phyloP scores from a whole-genome alignment of 2,888 invertebrate species.

The Mythimna lalbum region DNA sequence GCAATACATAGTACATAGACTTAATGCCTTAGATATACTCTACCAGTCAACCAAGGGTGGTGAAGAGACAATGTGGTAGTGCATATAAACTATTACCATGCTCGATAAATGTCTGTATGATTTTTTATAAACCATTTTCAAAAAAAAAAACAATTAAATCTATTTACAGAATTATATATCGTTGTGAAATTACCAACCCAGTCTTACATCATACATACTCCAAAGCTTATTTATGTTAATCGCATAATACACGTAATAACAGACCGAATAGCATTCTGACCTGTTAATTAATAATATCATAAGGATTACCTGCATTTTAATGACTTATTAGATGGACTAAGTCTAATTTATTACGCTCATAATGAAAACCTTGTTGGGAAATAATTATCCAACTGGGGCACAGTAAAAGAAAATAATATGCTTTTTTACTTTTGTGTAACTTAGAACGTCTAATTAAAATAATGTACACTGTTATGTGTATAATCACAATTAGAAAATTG shows the following conservation, averaged over 20 bases:
- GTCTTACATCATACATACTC: background rate
- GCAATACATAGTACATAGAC: too few relatives aligned
- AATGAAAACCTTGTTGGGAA: slow-evolving; percentile 24
- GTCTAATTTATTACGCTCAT: slow-evolving; percentile 50
- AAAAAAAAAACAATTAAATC: too few relatives aligned
- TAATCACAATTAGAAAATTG: too few relatives aligned
- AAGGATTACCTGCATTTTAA: slow-evolving; percentile 26
- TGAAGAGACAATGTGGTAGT: too few relatives aligned
- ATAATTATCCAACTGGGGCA: slow-evolving; percentile 20
- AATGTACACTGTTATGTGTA: too few relatives aligned
- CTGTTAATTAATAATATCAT: slow-evolving; percentile 33
- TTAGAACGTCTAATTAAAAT: too few relatives aligned
- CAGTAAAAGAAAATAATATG: slow-evolving; percentile 13
- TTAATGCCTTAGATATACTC: too few relatives aligned
- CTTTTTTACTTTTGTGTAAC: background rate
- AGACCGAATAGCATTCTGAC: slow-evolving; percentile 5
- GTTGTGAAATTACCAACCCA: background rate
- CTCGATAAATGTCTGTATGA: background rate
- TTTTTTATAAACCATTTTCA: too few relatives aligned
- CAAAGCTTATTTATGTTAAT: slow-evolving; percentile 29
- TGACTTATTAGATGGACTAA: slow-evolving; percentile 25
- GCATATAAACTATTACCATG: too few relatives aligned
- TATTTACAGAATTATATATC: too few relatives aligned
- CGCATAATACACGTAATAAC: slow-evolving; percentile 9
- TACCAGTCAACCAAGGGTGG: too few relatives aligned